Evolutionary conservation across 2,797 vertebrate species (phyloP).

Genomic region (Paedocypris micromegethes): DNA sequence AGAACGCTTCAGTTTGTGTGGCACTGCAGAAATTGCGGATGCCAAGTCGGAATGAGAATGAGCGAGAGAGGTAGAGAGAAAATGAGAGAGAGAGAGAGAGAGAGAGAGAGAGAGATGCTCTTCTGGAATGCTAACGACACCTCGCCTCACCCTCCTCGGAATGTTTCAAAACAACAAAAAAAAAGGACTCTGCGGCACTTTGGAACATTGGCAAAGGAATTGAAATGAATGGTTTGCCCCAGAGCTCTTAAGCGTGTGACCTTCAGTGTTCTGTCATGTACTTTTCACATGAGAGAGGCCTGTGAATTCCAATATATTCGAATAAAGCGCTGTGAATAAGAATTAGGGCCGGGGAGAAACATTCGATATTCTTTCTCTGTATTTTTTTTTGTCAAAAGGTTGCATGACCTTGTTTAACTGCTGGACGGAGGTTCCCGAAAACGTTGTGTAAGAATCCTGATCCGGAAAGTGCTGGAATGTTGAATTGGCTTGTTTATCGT

Average conservation of each 20-base stretch:
- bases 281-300: slow-evolving; percentile 47
- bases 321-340: slow-evolving; percentile 46
- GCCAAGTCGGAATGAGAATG: slow-evolving; percentile 41
- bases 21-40: slow-evolving; percentile 62
- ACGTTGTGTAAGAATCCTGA: not conserved
- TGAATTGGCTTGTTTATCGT: too few relatives aligned
- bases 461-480: not conserved
- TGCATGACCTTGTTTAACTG: slow-evolving; percentile 43
- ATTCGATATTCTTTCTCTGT: slow-evolving; percentile 3
- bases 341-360: slow-evolving; percentile 38
- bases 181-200: slow-evolving; percentile 45
- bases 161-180: slow-evolving; percentile 42
- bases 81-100: slow-evolving; percentile 29
- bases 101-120: slow-evolving; percentile 31
- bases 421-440: slow-evolving; percentile 12
- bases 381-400: slow-evolving; percentile 25
- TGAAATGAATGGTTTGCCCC: slow-evolving; percentile 52
- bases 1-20: slow-evolving; percentile 60
- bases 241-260: slow-evolving; percentile 51
- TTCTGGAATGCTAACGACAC: slow-evolving; percentile 59
- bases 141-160: slow-evolving; percentile 23
- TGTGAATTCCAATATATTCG: slow-evolving; percentile 50
- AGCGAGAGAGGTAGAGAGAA: slow-evolving; percentile 30
- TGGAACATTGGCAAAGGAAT: slow-evolving; percentile 48
- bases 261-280: slow-evolving; percentile 52